Conservation (phyloP, 2,888 invertebrate species). For the Callyntrura sp. region DNA sequence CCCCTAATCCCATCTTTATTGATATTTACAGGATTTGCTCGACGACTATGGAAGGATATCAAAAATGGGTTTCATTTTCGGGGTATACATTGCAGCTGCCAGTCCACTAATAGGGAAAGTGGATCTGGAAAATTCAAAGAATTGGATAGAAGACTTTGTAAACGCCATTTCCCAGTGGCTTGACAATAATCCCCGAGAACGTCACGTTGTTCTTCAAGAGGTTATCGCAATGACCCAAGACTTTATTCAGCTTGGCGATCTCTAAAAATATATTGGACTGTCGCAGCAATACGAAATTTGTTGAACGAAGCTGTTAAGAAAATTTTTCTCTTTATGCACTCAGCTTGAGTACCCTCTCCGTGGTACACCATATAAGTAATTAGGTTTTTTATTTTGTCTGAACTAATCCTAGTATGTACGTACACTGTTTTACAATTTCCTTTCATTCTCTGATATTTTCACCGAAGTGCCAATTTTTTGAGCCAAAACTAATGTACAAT, state of each 20-base stretch:
- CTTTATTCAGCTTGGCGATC: slow-evolving; percentile 76
- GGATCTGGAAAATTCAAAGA: slow-evolving; percentile 75
- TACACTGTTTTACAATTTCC: no score
- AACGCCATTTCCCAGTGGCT: slow-evolving; percentile 76
- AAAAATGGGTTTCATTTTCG: slow-evolving; percentile 79
- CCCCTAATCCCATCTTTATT: neutral
- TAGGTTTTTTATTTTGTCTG: no score
- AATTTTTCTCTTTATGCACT: neutral
- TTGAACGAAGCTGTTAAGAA: neutral
- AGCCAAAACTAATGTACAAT: no score
- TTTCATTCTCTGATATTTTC: no score
- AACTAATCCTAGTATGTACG: no score
- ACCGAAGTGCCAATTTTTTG: no score
- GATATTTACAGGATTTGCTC: slow-evolving; percentile 70
- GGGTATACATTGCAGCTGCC: slow-evolving; percentile 79
- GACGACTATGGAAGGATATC: slow-evolving; percentile 77
- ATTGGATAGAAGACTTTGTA: slow-evolving; percentile 81
- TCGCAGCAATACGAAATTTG: neutral
- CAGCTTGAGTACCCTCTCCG: no score
- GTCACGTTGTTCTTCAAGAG: slow-evolving; percentile 77
- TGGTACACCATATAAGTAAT: no score
- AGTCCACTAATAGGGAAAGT: slow-evolving; percentile 79
- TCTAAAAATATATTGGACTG: slow-evolving; percentile 46
- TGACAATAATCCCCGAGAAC: slow-evolving; percentile 74
- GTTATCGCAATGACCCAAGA: slow-evolving; percentile 79